These are phyloP conservation scores for Sprattus sprattus DNA, from an alignment of 2,113 vertebrate genomes.

Conservation along the genomic window DNA sequence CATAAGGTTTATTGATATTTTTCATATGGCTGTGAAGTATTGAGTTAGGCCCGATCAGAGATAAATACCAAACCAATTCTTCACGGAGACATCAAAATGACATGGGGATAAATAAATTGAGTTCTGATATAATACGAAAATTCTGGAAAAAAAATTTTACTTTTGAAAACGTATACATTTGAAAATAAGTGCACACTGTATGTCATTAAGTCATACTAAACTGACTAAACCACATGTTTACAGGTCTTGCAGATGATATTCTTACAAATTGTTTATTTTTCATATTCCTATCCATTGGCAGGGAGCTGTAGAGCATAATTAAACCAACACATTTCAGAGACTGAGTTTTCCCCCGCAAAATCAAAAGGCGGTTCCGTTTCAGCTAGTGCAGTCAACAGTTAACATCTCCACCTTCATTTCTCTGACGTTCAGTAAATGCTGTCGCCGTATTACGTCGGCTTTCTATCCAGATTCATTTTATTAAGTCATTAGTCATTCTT, in stretches of 20 bases:
- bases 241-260: neutral
- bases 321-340: neutral
- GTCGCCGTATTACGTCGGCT: neutral
- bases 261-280: neutral
- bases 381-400: neutral
- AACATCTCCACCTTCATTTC: neutral
- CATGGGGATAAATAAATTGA: too few relatives aligned
- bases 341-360: neutral
- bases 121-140: neutral
- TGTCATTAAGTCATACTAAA: too few relatives aligned
- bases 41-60: neutral
- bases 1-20: constrained; percentile 8
- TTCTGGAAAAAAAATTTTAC: neutral
- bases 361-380: neutral
- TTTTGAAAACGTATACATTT: too few relatives aligned
- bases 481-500: constrained; percentile 24
- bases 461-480: neutral
- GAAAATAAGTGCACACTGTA: too few relatives aligned
- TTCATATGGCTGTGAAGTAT: neutral
- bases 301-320: neutral
- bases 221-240: too few relatives aligned
- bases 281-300: neutral
- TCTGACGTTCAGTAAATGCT: neutral
- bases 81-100: neutral
- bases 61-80: neutral